These are phyloP conservation scores for Cydia fagiglandana DNA, from an alignment of 1,140 invertebrate species.

Conservation along the genomic window DNA sequence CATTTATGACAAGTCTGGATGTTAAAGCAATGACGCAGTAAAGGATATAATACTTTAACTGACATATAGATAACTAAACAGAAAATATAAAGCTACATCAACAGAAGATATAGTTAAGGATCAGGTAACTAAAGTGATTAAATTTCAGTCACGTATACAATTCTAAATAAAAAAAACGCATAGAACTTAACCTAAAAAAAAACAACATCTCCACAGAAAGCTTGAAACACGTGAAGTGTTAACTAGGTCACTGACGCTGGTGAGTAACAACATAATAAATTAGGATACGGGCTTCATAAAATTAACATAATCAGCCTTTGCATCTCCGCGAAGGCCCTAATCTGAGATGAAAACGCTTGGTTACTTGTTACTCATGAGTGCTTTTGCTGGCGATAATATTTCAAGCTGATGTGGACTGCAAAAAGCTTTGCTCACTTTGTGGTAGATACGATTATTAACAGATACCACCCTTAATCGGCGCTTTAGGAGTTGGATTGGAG, in stretches of 20 bases:
- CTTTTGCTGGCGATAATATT: slow-evolving; percentile 13
- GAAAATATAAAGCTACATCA: too few relatives aligned
- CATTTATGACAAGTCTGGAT: too few relatives aligned
- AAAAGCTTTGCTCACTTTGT: neutral
- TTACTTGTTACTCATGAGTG: slow-evolving; percentile 12
- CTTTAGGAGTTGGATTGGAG: too few relatives aligned
- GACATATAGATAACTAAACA: too few relatives aligned
- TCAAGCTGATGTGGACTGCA: neutral
- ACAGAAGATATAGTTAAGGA: too few relatives aligned
- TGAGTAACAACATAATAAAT: slow-evolving; percentile 25
- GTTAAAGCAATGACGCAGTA: too few relatives aligned
- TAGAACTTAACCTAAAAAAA: neutral
- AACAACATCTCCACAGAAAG: neutral
- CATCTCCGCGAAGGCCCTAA: slow-evolving; percentile 12
- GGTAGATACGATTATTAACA: neutral
- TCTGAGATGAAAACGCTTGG: slow-evolving; percentile 27
- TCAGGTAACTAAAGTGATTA: too few relatives aligned
- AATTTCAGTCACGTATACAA: neutral
- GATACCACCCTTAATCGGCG: neutral
- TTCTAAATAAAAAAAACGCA: neutral
- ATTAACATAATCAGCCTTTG: slow-evolving; percentile 17
- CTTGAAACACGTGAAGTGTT: neutral
- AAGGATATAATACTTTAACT: too few relatives aligned
- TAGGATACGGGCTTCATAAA: slow-evolving; percentile 28
- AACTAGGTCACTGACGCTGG: slow-evolving; percentile 15